These are phyloP conservation scores for Lasiommata megera DNA, from an alignment of 2,888 invertebrate species.

Conservation along the genomic window DNA sequence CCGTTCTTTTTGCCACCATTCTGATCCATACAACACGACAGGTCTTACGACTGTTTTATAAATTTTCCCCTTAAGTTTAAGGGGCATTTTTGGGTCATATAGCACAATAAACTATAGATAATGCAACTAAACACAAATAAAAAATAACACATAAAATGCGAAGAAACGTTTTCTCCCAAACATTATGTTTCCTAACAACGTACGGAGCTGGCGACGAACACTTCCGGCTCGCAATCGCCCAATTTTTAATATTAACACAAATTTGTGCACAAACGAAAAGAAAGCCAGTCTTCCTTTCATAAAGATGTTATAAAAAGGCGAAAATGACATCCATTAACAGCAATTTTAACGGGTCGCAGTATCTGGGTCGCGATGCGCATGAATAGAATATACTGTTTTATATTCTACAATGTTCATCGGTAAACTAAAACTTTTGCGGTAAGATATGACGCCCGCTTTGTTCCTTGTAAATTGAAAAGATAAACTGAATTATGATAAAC, in stretches of 20 bases:
- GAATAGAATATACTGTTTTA: slow-evolving; percentile 48
- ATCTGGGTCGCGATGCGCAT: slow-evolving; percentile 50
- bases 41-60: too few species aligned
- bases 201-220: too few species aligned
- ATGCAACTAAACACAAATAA: too few species aligned
- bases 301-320: slow-evolving; percentile 6
- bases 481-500: background rate
- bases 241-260: background rate
- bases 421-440: slow-evolving; percentile 52
- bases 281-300: background rate
- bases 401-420: slow-evolving; percentile 49
- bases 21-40: too few species aligned
- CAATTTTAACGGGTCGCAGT: slow-evolving; percentile 34
- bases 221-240: background rate
- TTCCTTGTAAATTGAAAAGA: slow-evolving; percentile 4
- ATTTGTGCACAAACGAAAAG: too few species aligned
- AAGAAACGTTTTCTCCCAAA: too few species aligned
- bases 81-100: too few species aligned
- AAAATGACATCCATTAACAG: slow-evolving; percentile 23
- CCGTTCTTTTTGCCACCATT: too few species aligned
- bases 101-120: too few species aligned
- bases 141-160: too few species aligned
- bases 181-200: too few species aligned
- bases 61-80: too few species aligned
- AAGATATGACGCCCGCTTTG: slow-evolving; percentile 37